phyloP scores from a whole-genome alignment of 2,797 vertebrate species.

The Malurus leucopterus region DNA sequence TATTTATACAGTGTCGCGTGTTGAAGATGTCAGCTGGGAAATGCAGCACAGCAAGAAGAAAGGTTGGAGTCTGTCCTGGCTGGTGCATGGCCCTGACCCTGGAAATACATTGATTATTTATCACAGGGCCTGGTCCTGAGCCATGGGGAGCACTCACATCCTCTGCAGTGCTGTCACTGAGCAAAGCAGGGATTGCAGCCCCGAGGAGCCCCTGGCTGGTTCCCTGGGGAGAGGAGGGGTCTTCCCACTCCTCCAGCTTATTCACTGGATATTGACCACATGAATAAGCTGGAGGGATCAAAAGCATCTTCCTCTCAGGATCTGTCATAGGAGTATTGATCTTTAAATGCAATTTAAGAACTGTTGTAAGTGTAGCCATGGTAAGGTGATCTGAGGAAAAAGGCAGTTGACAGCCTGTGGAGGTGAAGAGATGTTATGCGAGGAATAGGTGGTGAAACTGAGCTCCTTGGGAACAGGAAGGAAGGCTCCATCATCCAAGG shows the following conservation, averaged over 20 bases:
- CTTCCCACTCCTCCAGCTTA: not conserved
- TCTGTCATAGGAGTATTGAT: not conserved
- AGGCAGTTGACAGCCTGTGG: not conserved
- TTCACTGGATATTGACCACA: rapidly evolving
- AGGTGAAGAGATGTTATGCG: not conserved
- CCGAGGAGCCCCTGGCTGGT: rapidly evolving
- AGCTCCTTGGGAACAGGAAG: not conserved
- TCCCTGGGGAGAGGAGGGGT: not conserved
- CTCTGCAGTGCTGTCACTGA: not conserved
- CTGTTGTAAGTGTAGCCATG: not conserved
- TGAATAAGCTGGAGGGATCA: not conserved
- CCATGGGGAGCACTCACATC: rapidly evolving
- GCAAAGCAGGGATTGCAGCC: not conserved
- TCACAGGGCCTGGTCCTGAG: not conserved
- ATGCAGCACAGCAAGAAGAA: not conserved
- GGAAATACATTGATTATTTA: not conserved
- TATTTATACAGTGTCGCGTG: rapidly evolving
- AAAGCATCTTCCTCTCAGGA: not conserved
- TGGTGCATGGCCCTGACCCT: not conserved
- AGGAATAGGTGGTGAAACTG: not conserved
- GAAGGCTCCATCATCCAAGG: not conserved
- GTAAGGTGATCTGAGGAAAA: not conserved
- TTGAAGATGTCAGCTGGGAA: not conserved
- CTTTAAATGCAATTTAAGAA: not conserved
- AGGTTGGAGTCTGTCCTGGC: not conserved